Conservation (phyloP, 2,888 invertebrate species). For the Apeira syringaria region DNA sequence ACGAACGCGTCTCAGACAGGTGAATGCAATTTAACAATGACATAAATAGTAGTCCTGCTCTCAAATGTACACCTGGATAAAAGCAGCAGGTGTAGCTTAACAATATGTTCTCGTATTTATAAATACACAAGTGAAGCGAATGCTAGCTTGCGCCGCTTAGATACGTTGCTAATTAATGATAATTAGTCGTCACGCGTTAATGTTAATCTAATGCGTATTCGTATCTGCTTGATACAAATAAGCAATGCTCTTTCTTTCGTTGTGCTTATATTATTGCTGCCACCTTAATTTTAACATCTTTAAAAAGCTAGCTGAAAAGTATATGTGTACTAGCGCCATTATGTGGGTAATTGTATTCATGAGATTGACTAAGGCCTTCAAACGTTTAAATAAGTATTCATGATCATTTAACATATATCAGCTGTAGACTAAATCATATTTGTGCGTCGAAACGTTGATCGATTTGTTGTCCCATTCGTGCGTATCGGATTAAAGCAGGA, state of each 20-base stretch:
- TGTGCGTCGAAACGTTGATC: constrained; percentile 31
- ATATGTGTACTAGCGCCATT: background rate
- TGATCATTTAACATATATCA: constrained; percentile 14
- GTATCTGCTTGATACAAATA: constrained; percentile 8
- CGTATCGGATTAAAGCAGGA: constrained; percentile 20
- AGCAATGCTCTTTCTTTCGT: constrained; percentile 14
- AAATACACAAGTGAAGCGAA: background rate
- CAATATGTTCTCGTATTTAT: constrained; percentile 6
- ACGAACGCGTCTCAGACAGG: constrained; percentile 19
- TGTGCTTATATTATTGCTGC: background rate
- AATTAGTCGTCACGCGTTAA: constrained; percentile 9
- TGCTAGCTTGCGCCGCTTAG: constrained; percentile 2
- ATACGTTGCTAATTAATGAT: constrained; percentile 11
- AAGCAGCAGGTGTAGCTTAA: constrained; percentile 14
- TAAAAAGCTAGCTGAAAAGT: background rate
- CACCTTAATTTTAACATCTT: background rate
- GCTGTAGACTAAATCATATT: constrained; percentile 21
- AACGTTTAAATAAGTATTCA: constrained; percentile 14
- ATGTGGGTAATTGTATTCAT: background rate
- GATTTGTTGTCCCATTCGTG: constrained; percentile 32
- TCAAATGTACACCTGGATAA: constrained; percentile 9
- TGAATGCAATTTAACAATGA: constrained; percentile 17
- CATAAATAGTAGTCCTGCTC: constrained; percentile 18
- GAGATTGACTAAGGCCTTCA: background rate
- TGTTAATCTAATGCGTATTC: constrained; percentile 3